A percentile compares a stretch with the other conserved stretches of the same genome.
Conservation (phyloP, 2,113 vertebrate species). For the Eretmochelys imbricata region DNA sequence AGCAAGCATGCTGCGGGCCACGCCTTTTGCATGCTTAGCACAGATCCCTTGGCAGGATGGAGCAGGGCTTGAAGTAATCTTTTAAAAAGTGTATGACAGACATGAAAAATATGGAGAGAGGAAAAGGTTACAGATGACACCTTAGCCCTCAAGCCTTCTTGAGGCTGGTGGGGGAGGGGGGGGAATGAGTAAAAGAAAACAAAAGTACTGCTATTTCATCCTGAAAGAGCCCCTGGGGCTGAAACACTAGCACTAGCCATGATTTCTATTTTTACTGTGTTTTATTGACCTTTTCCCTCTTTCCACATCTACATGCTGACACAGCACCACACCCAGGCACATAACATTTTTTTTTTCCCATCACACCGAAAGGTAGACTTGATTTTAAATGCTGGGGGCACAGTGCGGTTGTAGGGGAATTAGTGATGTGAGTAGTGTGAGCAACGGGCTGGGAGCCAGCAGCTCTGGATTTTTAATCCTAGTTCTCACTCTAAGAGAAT, state of each 20-base stretch:
- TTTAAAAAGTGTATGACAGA: not conserved
- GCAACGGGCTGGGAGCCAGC: not conserved
- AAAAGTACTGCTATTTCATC: constrained; percentile 9
- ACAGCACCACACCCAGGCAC: not conserved
- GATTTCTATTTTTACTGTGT: rapidly evolving
- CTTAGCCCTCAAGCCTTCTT: not conserved
- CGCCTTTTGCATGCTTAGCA: not conserved
- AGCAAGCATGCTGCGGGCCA: not conserved
- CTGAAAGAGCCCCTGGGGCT: not conserved
- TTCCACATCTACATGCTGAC: not conserved
- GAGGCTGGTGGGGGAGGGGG: not conserved
- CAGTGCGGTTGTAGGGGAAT: not conserved
- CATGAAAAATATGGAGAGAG: not conserved
- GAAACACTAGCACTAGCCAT: not conserved
- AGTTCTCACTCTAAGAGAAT: not conserved
- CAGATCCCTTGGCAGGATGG: not conserved
- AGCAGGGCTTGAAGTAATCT: not conserved
- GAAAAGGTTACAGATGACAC: not conserved
- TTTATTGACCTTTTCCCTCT: not conserved
- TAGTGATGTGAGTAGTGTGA: not conserved
- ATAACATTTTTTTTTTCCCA: not conserved
- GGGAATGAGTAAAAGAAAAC: not conserved
- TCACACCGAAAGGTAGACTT: not conserved
- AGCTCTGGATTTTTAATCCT: not conserved
- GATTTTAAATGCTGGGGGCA: not conserved